Evolutionary conservation across 2,797 vertebrate species (phyloP).

Genomic region (Psittacula derbiana): DNA sequence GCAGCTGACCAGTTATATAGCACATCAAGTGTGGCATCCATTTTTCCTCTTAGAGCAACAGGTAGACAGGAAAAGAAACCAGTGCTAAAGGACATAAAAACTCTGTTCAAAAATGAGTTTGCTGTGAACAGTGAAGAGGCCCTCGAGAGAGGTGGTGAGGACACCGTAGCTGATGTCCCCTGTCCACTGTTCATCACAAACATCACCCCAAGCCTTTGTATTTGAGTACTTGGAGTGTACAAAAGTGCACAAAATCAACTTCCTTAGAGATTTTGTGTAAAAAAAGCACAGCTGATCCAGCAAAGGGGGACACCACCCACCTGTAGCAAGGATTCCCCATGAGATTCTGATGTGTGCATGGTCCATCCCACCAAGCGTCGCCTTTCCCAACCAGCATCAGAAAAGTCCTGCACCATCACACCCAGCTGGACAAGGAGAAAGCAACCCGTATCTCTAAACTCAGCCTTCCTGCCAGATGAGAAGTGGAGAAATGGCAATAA

Average conservation of each 20-base stretch:
- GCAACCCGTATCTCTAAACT: not conserved
- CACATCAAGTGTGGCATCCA: not conserved
- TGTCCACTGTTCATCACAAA: not conserved
- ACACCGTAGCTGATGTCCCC: not conserved
- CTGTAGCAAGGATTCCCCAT: not conserved
- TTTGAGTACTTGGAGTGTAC: accelerated
- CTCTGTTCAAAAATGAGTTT: not conserved
- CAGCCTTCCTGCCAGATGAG: not conserved
- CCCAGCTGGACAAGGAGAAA: not conserved
- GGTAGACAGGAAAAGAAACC: not conserved
- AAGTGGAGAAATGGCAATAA: not conserved
- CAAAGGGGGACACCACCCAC: not conserved
- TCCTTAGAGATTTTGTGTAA: not conserved
- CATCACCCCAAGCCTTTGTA: not conserved
- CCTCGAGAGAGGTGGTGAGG: not conserved
- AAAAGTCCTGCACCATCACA: not conserved
- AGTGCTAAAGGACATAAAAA: not conserved
- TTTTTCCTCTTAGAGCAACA: not conserved
- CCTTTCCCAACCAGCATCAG: not conserved
- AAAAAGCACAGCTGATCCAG: not conserved
- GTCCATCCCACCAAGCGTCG: not conserved
- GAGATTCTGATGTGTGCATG: not conserved
- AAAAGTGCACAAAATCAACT: not conserved
- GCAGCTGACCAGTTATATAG: not conserved
- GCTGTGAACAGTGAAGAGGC: not conserved